phyloP scores from a whole-genome alignment of 2,888 invertebrate genomes.

The Punctoribates punctum region DNA sequence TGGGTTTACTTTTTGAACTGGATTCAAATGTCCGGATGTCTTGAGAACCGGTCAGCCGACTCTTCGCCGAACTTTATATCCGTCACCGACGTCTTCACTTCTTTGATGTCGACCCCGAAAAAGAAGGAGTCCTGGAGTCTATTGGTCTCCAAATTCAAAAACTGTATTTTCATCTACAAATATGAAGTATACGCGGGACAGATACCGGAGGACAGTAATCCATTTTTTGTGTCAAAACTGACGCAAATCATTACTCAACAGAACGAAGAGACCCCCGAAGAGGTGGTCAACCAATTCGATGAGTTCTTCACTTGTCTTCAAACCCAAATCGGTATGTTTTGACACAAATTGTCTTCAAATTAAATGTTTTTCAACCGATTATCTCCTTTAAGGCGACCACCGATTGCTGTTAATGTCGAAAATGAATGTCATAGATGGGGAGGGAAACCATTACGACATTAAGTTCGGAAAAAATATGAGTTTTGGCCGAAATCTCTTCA shows the following conservation, averaged over 20 bases:
- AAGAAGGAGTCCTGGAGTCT: constrained; percentile 17
- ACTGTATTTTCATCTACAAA: constrained; percentile 23
- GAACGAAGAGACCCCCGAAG: not conserved
- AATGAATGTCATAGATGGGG: constrained; percentile 30
- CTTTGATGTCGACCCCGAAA: constrained; percentile 1
- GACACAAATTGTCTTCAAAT: not conserved
- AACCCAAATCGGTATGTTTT: constrained; percentile 20
- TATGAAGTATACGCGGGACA: not conserved
- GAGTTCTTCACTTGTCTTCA: not conserved
- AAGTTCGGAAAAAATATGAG: not conserved
- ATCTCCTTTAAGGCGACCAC: not conserved
- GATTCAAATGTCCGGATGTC: not conserved
- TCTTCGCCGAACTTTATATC: not conserved
- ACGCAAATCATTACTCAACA: not conserved
- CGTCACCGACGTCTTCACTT: constrained; percentile 15
- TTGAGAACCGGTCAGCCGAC: not conserved
- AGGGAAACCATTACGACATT: constrained; percentile 15
- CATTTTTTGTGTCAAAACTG: not conserved
- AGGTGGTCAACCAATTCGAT: not conserved
- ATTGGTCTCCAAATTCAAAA: not conserved
- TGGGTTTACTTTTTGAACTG: not conserved
- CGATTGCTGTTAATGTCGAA: constrained; percentile 23
- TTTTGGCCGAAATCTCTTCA: constrained; percentile 1
- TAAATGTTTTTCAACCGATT: not conserved
- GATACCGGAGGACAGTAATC: not conserved